A percentile compares a stretch with the other conserved stretches of the same genome.
phyloP scores from a whole-genome alignment of 30 jellyfish, hydroid and myxozoan genomes.

The Cassiopea andromeda region DNA sequence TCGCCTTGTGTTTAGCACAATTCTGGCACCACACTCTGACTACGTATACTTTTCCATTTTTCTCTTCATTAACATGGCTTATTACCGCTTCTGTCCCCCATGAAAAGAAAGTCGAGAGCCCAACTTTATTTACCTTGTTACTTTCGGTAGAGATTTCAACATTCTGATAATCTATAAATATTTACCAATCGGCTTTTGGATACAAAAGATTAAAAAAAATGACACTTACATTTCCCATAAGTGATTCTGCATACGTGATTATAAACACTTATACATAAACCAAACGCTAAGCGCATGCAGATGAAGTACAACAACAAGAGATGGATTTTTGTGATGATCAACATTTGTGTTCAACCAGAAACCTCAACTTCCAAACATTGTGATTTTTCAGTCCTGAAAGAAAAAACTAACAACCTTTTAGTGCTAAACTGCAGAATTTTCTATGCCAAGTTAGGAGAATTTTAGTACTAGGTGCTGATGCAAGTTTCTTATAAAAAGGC shows the following conservation, averaged over 20 bases:
- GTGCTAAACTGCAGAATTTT: no score
- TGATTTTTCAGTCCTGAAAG: no score
- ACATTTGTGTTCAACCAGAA: no score
- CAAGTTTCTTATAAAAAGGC: no score
- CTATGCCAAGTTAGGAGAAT: no score
- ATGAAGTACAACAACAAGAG: neutral
- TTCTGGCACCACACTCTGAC: neutral
- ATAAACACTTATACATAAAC: neutral
- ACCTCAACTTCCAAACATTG: no score
- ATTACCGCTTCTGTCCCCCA: neutral
- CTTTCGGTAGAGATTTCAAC: neutral
- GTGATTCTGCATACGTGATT: neutral
- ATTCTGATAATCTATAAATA: neutral
- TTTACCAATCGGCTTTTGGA: neutral
- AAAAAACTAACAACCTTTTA: no score
- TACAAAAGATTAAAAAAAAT: neutral
- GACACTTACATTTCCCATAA: neutral
- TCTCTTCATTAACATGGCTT: neutral
- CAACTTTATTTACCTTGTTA: neutral
- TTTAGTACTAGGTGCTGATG: no score
- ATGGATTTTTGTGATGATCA: no score
- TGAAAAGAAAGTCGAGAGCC: neutral
- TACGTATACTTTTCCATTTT: neutral
- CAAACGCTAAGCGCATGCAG: neutral
- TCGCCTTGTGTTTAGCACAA: neutral